Evolutionary conservation across 1,140 invertebrate species (phyloP), one percentile per base, ranked within the genome.

Genomic region (Eurosta solidaginis): DNA sequence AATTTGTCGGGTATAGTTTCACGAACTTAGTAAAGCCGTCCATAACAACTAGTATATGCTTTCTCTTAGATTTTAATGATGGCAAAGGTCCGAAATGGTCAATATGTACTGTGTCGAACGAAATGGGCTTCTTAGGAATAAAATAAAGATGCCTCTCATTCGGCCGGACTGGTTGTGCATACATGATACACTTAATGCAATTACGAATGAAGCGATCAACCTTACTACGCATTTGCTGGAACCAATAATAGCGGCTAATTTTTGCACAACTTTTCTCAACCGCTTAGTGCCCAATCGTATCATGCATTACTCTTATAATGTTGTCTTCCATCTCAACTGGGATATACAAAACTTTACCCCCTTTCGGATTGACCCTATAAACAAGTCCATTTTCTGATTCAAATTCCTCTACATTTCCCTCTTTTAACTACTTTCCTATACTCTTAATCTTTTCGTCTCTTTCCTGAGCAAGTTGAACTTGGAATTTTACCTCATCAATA

Each of bases 91-190:
- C n/a, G n/a, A n/a, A n/a, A n/a, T n/a, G n/a, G n/a, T n/a, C n/a
- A n/a, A n/a, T n/a, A n/a, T n/a, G n/a, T n/a, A n/a, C n/a, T n/a
- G n/a, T n/a, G n/a, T n/a, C n/a, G n/a, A n/a, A 76, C n/a, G 75
- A 47, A 7, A 76, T 20, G 6, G 75, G 75, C 27, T 50, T 76
- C 47, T 76, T 76, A 3, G 75, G 75, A 29, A 76, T 76, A 14
- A 17, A 50, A 50, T 76, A 76, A 9, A 76, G 45, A 33, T 49
- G 49, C 6, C 36, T 44, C 20, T 76, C 49, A 20, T 49, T 50
- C 14, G 20, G 14, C n/a, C 75, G 44, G 17, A 29, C 75, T n/a
- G 75, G 45, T 6, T 44, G n/a, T 27, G 75, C 22, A 76, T 29
- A 76, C 14, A 45, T 47, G 7, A 45, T 75, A 47, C 63, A 73